Evolutionary conservation across 2,888 invertebrate genomes (phyloP).

Genomic region (Synanthedon myopaeformis): DNA sequence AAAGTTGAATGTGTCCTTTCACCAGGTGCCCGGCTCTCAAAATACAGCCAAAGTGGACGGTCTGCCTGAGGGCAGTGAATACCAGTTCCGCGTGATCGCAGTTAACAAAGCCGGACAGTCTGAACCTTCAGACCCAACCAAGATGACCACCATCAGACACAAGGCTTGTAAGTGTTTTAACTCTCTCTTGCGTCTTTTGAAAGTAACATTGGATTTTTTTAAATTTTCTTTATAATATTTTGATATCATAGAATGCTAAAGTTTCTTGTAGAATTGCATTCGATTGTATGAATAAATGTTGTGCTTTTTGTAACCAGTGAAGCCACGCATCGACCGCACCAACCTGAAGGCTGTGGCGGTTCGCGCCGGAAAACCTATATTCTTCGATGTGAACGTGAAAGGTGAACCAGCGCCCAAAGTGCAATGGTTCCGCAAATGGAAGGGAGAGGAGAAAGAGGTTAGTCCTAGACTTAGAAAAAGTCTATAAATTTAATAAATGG

Average conservation of each 20-base stretch:
- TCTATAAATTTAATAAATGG: not conserved
- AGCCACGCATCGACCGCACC: constrained; percentile 96
- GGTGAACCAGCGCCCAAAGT: constrained; percentile 97
- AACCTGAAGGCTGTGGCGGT: constrained; percentile 91
- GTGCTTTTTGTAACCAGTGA: constrained; percentile 73
- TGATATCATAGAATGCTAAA: not conserved
- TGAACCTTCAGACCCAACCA: constrained; percentile 90
- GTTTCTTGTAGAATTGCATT: not conserved
- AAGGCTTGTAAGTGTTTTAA: constrained; percentile 77
- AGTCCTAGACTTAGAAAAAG: not conserved
- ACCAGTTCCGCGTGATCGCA: constrained; percentile 90
- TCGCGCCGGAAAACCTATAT: constrained; percentile 91
- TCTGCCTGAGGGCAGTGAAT: constrained; percentile 90
- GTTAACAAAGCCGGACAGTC: constrained; percentile 95
- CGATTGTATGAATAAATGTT: not conserved
- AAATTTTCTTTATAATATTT: too few relatives aligned
- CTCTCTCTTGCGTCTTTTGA: too few relatives aligned
- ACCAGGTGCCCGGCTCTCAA: constrained; percentile 75
- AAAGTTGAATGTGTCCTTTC: not conserved
- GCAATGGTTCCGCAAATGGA: constrained; percentile 88
- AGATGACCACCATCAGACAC: constrained; percentile 89
- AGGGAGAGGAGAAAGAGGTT: constrained; percentile 78
- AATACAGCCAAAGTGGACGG: constrained; percentile 84
- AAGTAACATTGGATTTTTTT: too few relatives aligned
- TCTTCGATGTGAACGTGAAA: constrained; percentile 92